Conservation (phyloP, 2,797 vertebrate genomes). For the Squalus acanthias region DNA sequence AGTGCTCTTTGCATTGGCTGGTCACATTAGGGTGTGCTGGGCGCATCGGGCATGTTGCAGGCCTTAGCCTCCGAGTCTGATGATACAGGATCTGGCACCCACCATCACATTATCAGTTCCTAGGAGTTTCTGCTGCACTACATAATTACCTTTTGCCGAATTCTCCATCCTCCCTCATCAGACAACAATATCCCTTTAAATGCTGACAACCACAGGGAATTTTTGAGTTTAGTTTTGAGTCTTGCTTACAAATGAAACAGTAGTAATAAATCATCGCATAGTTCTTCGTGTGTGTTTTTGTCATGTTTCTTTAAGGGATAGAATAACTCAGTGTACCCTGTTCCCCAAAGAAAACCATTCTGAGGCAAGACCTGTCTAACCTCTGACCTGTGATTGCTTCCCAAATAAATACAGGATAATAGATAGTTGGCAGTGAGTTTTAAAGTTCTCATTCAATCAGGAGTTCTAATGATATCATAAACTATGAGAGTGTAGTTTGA, state of each 20-base stretch:
- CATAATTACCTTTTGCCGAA: neutral
- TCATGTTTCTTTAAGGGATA: neutral
- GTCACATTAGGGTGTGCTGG: neutral
- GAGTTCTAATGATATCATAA: neutral
- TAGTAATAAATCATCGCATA: neutral
- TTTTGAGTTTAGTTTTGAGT: neutral
- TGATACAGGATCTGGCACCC: neutral
- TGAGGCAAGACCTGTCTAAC: neutral
- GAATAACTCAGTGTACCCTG: neutral
- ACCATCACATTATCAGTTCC: neutral
- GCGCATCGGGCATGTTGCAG: neutral
- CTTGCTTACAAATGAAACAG: neutral
- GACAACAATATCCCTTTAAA: neutral
- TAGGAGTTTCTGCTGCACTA: neutral
- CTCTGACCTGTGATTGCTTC: neutral
- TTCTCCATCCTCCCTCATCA: neutral
- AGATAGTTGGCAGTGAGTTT: neutral
- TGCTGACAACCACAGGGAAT: neutral
- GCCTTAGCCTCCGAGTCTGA: neutral
- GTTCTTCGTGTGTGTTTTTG: neutral
- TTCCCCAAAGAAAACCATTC: neutral
- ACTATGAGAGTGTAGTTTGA: neutral
- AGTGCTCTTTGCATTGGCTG: neutral
- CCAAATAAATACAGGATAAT: conserved; percentile 23
- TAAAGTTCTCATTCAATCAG: neutral